Base-by-base conservation (phyloP, 2,113 vertebrate genomes). In the Chitala chitala region DNA sequence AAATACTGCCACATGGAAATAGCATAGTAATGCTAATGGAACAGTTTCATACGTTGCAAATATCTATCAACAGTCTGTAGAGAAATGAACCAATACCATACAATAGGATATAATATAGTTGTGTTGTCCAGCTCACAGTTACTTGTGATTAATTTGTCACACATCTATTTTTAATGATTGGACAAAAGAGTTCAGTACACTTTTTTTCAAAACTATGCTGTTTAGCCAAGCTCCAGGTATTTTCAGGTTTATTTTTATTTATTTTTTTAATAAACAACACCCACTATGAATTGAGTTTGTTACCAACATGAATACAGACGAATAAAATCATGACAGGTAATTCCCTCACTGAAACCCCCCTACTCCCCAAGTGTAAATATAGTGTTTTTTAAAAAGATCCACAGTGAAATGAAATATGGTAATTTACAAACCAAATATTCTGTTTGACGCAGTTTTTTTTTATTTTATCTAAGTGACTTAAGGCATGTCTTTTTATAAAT, bases 401-500 rank as follows among this genome's bases (percentile, higher is more conserved):
- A 55, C 29, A 71, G 31, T 54, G 33, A 79, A 76, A 50, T 58
- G 20, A 61, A 20, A 76, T 76, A 73, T 20, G 66, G 65, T 84
- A 76, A 77, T 75, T 69, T 79, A 54, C 70, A 72, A 80, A 82
- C 71, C 72, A 68, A 73, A 59, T 72, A 72, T 76, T 74, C 46
- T 66, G 4, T 71, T 44, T 50, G 70, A 51, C 50, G 72, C 76
- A 73, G 61, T 63, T 72, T n/a, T n/a, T n/a, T n/a, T n/a, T n/a
- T n/a, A n/a, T n/a, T n/a, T 53, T 44, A 75, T 68, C 40, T 78
- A 42, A 78, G 36, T 65, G 46, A 54, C 61, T 65, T 26, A 13
- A 68, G 55, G 69, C 63, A 71, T 72, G 66, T 24, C 72, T 76
- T 61, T 56, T 69, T 63, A 71, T 68, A 74, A 75, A 80, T 78